Conservation (phyloP, 1,140 invertebrate genomes). For the Adelges cooleyi region DNA sequence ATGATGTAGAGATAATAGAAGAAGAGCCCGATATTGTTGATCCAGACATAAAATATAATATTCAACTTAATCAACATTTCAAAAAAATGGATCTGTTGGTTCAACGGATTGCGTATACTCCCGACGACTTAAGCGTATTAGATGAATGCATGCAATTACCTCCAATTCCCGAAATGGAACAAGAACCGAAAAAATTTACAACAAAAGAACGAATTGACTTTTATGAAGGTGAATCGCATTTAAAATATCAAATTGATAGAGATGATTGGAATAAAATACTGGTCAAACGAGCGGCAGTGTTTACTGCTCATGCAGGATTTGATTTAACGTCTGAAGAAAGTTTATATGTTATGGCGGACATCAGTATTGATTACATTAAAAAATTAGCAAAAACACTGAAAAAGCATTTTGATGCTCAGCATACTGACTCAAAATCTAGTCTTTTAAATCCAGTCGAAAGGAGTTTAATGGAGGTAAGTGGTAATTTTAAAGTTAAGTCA, state of each 20-base stretch:
- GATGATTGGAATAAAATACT: conserved; percentile 12
- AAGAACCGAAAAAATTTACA: background rate
- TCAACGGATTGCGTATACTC: background rate
- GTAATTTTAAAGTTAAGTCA: too few relatives aligned
- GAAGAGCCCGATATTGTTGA: conserved; percentile 12
- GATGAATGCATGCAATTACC: conserved; percentile 1
- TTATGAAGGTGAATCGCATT: background rate
- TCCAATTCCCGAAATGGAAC: background rate
- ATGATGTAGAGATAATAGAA: too few relatives aligned
- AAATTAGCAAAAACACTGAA: conserved; percentile 5
- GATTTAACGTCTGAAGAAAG: conserved; percentile 9
- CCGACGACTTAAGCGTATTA: background rate
- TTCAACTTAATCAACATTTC: conserved; percentile 10
- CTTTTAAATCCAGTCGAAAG: background rate
- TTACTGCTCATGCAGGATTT: conserved; percentile 18
- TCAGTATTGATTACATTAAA: conserved; percentile 1
- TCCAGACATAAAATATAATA: conserved; percentile 13
- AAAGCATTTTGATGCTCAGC: conserved; percentile 13
- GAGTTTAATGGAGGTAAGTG: conserved; percentile 1
- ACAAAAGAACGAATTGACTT: background rate
- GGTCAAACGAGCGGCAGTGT: background rate
- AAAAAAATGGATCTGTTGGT: background rate
- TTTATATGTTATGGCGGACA: conserved; percentile 2
- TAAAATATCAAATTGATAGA: background rate
- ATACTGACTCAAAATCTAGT: background rate